Conservation (phyloP, 2,113 vertebrate genomes). For the Hypomesus transpacificus region DNA sequence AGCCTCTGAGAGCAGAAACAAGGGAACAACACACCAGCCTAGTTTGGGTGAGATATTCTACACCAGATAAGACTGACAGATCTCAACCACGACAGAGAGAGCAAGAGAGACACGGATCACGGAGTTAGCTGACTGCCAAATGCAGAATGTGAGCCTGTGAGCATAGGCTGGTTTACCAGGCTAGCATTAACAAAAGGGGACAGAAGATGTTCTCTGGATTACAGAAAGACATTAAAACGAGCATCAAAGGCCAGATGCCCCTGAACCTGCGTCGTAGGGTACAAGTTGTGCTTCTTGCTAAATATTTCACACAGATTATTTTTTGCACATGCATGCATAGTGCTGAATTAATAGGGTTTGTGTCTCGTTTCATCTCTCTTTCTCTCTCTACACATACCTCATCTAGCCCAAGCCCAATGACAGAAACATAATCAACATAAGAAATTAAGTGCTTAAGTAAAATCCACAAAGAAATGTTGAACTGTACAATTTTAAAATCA, state of each 20-base stretch:
- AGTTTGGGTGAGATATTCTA: conserved; percentile 30
- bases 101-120: conserved; percentile 4
- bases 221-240: background rate
- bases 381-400: conserved; percentile 12
- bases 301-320: background rate
- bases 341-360: conserved; percentile 35
- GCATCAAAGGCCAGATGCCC: background rate
- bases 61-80: conserved; percentile 39
- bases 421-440: conserved; percentile 46
- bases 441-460: conserved; percentile 66
- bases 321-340: conserved; percentile 10
- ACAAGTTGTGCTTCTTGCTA: background rate
- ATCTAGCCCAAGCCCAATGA: conserved; percentile 52
- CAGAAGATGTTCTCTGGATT: background rate
- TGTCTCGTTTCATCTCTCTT: conserved; percentile 21
- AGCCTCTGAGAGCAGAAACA: conserved; percentile 28
- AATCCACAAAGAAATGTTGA: conserved; percentile 64
- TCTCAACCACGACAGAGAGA: conserved; percentile 23
- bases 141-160: background rate
- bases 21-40: conserved; percentile 27
- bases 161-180: background rate
- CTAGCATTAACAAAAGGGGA: background rate
- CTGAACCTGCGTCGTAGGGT: background rate
- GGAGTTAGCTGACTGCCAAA: background rate
- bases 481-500: conserved; percentile 65